Percentiles rank a stretch among this genome's conserved stretches.
Conservation (phyloP, 2,113 vertebrate genomes). For the Bungarus multicinctus region DNA sequence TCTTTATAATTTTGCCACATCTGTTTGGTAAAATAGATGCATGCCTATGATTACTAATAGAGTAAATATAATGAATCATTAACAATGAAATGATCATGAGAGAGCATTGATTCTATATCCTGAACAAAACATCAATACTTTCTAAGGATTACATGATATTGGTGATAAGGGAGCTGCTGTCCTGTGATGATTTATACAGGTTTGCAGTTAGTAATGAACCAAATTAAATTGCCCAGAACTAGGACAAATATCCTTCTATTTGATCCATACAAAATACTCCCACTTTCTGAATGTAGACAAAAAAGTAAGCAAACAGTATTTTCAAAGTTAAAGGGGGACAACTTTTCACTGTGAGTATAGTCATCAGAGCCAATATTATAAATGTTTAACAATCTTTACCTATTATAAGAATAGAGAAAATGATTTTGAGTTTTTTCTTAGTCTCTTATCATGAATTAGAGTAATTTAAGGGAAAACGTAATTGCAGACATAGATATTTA, state of each 20-base stretch:
- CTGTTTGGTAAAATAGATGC: background rate
- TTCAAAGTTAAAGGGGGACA: background rate
- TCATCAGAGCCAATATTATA: background rate
- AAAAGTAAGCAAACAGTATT: background rate
- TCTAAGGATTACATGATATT: background rate
- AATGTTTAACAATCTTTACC: background rate
- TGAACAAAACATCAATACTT: background rate
- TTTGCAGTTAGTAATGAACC: background rate
- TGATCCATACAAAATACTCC: background rate
- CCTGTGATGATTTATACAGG: background rate
- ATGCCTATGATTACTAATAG: background rate
- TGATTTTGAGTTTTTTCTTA: too few relatives aligned
- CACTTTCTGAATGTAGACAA: background rate
- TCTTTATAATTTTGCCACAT: background rate
- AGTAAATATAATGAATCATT: background rate
- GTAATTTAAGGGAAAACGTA: background rate
- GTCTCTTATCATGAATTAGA: background rate
- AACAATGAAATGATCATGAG: background rate
- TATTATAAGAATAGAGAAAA: background rate
- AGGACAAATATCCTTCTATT: background rate
- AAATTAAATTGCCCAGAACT: background rate
- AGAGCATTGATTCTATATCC: background rate
- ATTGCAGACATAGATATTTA: background rate
- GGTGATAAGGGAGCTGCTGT: background rate
- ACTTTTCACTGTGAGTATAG: background rate